Conservation (phyloP, 1,140 invertebrate species). For the Drosophila pruinosa region DNA sequence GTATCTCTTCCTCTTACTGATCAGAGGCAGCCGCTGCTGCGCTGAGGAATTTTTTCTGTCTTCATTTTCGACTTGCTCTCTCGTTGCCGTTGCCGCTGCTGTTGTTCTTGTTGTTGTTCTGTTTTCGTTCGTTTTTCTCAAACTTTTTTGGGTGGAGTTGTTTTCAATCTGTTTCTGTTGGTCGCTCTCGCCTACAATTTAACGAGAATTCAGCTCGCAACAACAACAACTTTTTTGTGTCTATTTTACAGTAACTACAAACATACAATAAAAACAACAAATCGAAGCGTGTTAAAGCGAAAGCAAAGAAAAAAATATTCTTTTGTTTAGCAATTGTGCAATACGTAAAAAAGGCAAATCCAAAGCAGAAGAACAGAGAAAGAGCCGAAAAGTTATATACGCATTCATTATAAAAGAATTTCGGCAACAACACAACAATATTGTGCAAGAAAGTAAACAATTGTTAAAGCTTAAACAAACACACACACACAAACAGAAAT, state of each 20-base stretch:
- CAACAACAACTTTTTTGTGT: constrained; percentile 39
- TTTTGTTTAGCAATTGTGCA: constrained; percentile 58
- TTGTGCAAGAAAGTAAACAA: constrained; percentile 61
- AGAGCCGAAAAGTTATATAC: constrained; percentile 49
- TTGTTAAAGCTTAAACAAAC: constrained; percentile 38
- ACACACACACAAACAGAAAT: constrained; percentile 16
- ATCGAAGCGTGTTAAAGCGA: constrained; percentile 52
- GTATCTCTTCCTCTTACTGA: constrained; percentile 40
- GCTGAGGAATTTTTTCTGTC: constrained; percentile 74
- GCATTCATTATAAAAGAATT: constrained; percentile 59
- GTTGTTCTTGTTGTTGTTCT: constrained; percentile 45
- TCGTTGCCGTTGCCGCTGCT: constrained; percentile 28
- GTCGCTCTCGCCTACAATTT: constrained; percentile 39
- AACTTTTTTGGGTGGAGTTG: constrained; percentile 73
- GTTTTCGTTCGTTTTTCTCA: constrained; percentile 41
- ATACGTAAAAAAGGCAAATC: constrained; percentile 46
- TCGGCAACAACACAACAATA: constrained; percentile 31
- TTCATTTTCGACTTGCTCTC: constrained; percentile 60
- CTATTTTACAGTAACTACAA: constrained; percentile 39
- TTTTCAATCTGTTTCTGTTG: constrained; percentile 67
- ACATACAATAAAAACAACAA: constrained; percentile 11
- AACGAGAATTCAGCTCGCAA: constrained; percentile 36
- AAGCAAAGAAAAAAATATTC: constrained; percentile 27
- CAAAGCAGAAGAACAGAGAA: constrained; percentile 41
- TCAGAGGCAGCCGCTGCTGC: constrained; percentile 44